Base-by-base conservation (phyloP, 2,797 vertebrate species). In the Propithecus deckenii region DNA sequence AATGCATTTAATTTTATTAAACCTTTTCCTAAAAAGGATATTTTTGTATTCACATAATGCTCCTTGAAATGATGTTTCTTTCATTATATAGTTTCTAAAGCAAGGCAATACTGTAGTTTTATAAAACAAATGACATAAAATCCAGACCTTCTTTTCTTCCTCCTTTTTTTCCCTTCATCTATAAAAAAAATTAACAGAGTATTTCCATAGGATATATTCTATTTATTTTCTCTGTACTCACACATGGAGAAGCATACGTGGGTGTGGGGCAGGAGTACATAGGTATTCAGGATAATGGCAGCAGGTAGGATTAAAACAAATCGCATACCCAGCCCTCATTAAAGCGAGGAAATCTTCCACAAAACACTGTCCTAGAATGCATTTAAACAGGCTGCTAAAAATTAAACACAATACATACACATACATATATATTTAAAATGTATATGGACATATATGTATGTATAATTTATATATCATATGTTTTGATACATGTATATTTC, bases 321-420 rank as follows among this genome's bases (percentile, higher is more conserved):
- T 83, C n/a, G 30, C 2, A 18, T 17, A 84, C 32, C 15, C 69
- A 76, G 11, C 9, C 23, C 41, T 84, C 32, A 88, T 89, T 15
- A 55, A 32, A 65, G 41, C 5, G n/a, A 90, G 59, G 71, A 88
- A 85, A 86, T 76, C 69, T 78, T 48, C 46, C 22, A 89, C 25
- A 23, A 76, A 72, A 76, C 23, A 5, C 1, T 61, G 13, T 55
- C 48, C 67, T 52, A 81, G 72, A 94, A 87, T 74, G 63, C 15
- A 46, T 85, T 84, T 65, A 90, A 92, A 96, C 6, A 91, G 38
- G 43, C 71, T 80, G 72, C 81, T 63, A 81, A 94, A 94, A 92
- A 35, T 32, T 81, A 88, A 69, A 63, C n/a, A 71, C 11, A 63
- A 63, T 23, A 38, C 17, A 41, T 23, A 30, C 17, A 38, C 0